phyloP scores from a whole-genome alignment of 2,888 invertebrate genomes.

The Agrochola circellaris region DNA sequence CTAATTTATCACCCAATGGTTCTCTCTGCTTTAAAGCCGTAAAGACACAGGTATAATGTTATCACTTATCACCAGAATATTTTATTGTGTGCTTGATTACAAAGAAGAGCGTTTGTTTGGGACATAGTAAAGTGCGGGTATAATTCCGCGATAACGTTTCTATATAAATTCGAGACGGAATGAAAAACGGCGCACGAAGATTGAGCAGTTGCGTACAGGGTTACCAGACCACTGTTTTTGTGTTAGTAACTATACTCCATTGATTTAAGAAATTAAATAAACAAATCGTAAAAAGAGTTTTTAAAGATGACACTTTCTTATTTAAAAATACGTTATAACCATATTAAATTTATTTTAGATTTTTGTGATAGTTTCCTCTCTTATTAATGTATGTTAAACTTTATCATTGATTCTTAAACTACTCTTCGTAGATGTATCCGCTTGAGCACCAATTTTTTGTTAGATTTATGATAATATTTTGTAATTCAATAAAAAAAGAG shows the following conservation, averaged over 20 bases:
- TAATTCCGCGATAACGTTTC: slow-evolving; percentile 74
- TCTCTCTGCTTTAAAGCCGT: slow-evolving; percentile 17
- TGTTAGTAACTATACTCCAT: slow-evolving; percentile 7
- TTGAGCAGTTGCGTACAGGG: slow-evolving; percentile 66
- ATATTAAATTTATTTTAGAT: no score
- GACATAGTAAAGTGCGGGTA: slow-evolving; percentile 71
- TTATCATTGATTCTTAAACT: no score
- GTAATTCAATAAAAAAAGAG: no score
- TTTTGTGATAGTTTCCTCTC: no score
- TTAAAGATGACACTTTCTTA: no score
- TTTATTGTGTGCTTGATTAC: slow-evolving; percentile 59
- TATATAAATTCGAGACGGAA: slow-evolving; percentile 73
- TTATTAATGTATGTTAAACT: no score
- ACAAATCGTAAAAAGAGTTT: no score
- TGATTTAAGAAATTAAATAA: no score
- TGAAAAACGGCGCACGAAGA: slow-evolving; percentile 68
- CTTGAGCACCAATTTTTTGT: no score
- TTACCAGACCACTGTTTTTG: slow-evolving; percentile 33
- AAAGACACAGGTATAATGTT: slow-evolving; percentile 55
- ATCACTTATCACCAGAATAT: slow-evolving; percentile 55
- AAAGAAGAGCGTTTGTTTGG: slow-evolving; percentile 57
- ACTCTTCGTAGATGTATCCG: no score
- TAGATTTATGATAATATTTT: no score
- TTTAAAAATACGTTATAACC: no score
- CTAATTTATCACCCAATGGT: slow-evolving; percentile 4